These are phyloP conservation scores for Oplegnathus fasciatus DNA, from an alignment of 2,113 vertebrate genomes.

Conservation along the genomic window DNA sequence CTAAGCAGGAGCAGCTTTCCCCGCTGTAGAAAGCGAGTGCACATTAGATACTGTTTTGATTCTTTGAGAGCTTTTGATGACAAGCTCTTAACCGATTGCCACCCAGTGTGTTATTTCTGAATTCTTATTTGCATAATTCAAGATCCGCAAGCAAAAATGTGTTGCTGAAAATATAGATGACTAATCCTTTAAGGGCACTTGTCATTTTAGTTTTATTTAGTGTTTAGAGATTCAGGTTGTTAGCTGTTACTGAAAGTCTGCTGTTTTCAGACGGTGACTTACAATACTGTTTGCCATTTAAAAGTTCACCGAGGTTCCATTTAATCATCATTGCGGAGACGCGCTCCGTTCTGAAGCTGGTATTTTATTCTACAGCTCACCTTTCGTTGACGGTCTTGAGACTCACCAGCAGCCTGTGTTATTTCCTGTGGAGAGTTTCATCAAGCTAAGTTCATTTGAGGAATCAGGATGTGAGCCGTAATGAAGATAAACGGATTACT, in stretches of 20 bases:
- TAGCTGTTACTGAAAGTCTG: neutral
- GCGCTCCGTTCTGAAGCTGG: neutral
- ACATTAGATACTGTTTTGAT: slow-evolving; percentile 36
- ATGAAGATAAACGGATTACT: slow-evolving; percentile 69
- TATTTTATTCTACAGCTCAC: slow-evolving; percentile 31
- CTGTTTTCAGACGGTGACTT: neutral
- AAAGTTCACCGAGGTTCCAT: slow-evolving; percentile 34
- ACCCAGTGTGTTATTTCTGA: slow-evolving; percentile 8
- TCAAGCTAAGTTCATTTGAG: slow-evolving; percentile 55
- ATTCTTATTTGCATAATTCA: slow-evolving; percentile 46
- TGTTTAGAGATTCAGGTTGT: slow-evolving; percentile 3
- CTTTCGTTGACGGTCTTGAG: slow-evolving; percentile 21
- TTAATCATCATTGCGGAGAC: slow-evolving; percentile 11
- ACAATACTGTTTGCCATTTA: slow-evolving; percentile 15
- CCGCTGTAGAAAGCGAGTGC: slow-evolving; percentile 9
- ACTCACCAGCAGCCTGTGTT: slow-evolving; percentile 15
- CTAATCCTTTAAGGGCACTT: slow-evolving; percentile 20
- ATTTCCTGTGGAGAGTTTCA: slow-evolving; percentile 35
- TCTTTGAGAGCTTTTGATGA: slow-evolving; percentile 27
- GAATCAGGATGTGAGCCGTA: slow-evolving; percentile 49
- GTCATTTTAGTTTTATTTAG: slow-evolving; percentile 2
- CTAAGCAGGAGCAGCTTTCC: slow-evolving; percentile 13
- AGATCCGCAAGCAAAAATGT: neutral
- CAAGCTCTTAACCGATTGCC: slow-evolving; percentile 19
- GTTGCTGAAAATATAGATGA: slow-evolving; percentile 15